Percentiles rank a stretch among this genome's conserved stretches.
These are phyloP conservation scores for Sprattus sprattus DNA, from an alignment of 2,113 vertebrate species.

Conservation along the genomic window DNA sequence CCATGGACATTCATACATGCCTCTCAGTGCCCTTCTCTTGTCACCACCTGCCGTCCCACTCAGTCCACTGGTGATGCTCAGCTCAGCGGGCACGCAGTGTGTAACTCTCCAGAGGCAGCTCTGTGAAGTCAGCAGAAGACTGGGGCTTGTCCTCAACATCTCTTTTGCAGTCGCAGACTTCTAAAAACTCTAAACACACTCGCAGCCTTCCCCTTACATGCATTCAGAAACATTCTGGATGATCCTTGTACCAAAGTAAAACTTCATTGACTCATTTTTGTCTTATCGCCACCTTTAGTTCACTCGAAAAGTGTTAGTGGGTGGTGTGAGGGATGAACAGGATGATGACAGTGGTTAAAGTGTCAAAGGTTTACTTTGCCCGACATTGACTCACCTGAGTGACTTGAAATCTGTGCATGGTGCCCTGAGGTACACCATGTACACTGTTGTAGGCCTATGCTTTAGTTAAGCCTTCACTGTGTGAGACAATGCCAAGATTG, in stretches of 20 bases:
- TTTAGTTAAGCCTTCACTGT: neutral
- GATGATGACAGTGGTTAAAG: neutral
- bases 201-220: neutral
- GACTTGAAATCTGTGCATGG: neutral
- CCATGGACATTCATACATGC: neutral
- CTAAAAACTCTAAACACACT: neutral
- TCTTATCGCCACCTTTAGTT: neutral
- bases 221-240: neutral
- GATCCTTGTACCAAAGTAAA: neutral
- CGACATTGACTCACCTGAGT: neutral
- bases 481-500: constrained; percentile 1
- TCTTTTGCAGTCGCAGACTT: constrained; percentile 7
- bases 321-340: neutral
- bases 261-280: neutral
- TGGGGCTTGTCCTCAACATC: neutral
- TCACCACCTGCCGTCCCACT: neutral
- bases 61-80: neutral
- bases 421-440: neutral
- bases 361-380: neutral
- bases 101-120: neutral
- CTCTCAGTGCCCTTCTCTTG: neutral
- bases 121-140: neutral
- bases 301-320: neutral
- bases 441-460: neutral
- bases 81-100: neutral